Evolutionary conservation across 2,888 invertebrate genomes (phyloP).

Genomic region (Ichneumoninae sp.): DNA sequence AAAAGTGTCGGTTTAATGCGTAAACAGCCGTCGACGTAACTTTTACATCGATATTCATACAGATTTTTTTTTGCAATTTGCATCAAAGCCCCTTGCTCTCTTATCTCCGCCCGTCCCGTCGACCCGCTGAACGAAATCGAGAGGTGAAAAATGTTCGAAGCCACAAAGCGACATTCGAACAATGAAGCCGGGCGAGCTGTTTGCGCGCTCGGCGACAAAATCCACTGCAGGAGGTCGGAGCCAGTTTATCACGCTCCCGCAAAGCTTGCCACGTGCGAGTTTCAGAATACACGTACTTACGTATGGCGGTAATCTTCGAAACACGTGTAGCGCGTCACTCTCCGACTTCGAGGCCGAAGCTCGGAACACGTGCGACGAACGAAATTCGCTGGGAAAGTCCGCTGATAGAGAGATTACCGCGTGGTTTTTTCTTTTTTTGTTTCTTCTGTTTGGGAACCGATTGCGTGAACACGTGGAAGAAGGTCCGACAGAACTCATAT

Average conservation of each 20-base stretch:
- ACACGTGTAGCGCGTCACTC: conserved; percentile 5
- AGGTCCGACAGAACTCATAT: conserved; percentile 1
- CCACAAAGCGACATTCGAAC: background rate
- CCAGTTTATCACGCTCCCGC: conserved; percentile 37
- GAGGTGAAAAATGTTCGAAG: background rate
- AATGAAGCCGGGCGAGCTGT: background rate
- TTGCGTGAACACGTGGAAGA: background rate
- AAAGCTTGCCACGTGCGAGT: conserved; percentile 43
- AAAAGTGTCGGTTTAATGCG: background rate
- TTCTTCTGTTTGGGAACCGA: background rate
- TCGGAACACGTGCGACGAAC: background rate
- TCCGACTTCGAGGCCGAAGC: background rate
- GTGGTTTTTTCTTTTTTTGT: background rate
- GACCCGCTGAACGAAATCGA: background rate
- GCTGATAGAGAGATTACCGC: background rate
- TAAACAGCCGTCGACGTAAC: background rate
- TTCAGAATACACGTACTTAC: background rate
- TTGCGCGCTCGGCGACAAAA: conserved; percentile 10
- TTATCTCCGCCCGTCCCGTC: background rate
- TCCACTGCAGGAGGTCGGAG: conserved; percentile 51
- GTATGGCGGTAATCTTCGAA: background rate
- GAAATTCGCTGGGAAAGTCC: background rate
- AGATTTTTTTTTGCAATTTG: background rate
- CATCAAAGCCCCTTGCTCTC: background rate
- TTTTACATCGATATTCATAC: background rate